phyloP scores from a whole-genome alignment of 2,888 invertebrate genomes.

The Mythimna impura region DNA sequence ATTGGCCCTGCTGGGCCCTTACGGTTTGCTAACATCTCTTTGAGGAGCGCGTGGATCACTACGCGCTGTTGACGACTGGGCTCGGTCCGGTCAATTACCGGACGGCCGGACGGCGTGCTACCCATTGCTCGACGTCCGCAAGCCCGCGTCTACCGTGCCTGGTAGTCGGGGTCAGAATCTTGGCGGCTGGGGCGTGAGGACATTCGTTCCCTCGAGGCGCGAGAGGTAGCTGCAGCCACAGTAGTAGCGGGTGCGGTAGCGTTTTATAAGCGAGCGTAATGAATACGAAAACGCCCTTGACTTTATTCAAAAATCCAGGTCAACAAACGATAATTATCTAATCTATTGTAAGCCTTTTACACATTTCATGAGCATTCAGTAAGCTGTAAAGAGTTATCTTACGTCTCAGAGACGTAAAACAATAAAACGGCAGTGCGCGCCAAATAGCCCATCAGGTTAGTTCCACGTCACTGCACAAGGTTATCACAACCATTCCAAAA shows the following conservation, averaged over 20 bases:
- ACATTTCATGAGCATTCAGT: slow-evolving; percentile 18
- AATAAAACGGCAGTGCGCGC: slow-evolving; percentile 41
- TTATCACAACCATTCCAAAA: slow-evolving; percentile 13
- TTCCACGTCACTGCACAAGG: slow-evolving; percentile 31
- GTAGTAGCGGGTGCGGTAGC: neutral
- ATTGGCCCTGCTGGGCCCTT: too few species aligned
- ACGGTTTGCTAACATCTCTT: too few species aligned
- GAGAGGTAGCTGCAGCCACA: neutral
- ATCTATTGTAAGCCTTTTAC: slow-evolving; percentile 29
- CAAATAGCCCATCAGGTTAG: slow-evolving; percentile 47
- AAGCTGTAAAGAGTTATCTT: slow-evolving; percentile 43
- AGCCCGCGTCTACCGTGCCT: too few species aligned
- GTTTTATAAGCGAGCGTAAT: neutral
- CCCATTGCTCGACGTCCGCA: too few species aligned
- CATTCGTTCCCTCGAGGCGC: too few species aligned
- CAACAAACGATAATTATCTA: neutral
- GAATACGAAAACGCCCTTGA: neutral
- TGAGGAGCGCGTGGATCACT: too few species aligned
- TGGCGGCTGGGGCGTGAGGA: too few species aligned
- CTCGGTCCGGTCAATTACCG: too few species aligned
- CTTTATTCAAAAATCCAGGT: neutral
- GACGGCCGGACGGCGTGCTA: too few species aligned
- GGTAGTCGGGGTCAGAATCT: too few species aligned
- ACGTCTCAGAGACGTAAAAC: slow-evolving; percentile 13
- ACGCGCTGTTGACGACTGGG: too few species aligned